Conservation (phyloP, 2,797 vertebrate species). For the Silurus aristotelis region DNA sequence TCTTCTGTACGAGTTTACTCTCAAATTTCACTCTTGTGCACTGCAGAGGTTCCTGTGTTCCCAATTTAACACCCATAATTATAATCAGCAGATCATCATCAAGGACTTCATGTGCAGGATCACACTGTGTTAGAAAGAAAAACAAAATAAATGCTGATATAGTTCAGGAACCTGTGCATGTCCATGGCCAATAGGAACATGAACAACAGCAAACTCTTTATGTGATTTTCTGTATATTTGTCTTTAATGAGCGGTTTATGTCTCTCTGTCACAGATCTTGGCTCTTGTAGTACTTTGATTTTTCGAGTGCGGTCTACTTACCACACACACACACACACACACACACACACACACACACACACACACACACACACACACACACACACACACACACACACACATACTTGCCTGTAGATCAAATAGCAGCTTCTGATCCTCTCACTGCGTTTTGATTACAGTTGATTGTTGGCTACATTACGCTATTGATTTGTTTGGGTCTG, state of each 20-base stretch:
- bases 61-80: constrained; percentile 27
- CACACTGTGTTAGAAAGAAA: constrained; percentile 1
- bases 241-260: neutral
- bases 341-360: neutral
- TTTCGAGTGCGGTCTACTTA: no score
- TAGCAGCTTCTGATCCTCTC: constrained; percentile 63
- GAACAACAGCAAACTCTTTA: constrained; percentile 10
- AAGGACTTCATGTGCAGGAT: constrained; percentile 27
- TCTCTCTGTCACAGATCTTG: neutral
- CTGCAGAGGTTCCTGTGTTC: constrained; percentile 12
- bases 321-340: constrained; percentile 34
- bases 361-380: constrained; percentile 1
- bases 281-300: constrained; percentile 5
- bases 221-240: constrained; percentile 9
- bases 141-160: neutral
- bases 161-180: neutral
- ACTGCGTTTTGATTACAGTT: constrained; percentile 66
- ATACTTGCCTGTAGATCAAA: constrained; percentile 53
- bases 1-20: constrained; percentile 12
- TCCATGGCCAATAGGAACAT: neutral
- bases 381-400: constrained; percentile 38
- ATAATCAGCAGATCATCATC: constrained; percentile 43
- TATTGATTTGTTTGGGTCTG: constrained; percentile 75
- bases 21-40: neutral
- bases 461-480: constrained; percentile 67